Evolutionary conservation across 2,888 invertebrate genomes (phyloP).

Genomic region (Cepaea hortensis): DNA sequence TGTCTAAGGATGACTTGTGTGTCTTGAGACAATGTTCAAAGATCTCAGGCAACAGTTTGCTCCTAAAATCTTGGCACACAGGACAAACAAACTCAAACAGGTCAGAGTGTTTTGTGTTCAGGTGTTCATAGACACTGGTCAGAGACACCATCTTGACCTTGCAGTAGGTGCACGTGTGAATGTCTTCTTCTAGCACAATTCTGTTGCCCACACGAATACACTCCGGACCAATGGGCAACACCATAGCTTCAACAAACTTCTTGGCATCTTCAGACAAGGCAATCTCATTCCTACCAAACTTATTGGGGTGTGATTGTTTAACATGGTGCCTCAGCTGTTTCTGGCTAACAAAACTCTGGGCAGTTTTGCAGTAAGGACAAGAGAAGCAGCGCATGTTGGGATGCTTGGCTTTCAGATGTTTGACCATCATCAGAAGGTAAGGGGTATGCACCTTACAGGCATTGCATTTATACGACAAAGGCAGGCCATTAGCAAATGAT

Average conservation of each 20-base stretch:
- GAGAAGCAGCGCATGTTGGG: slow-evolving; percentile 64
- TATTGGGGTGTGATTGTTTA: slow-evolving; percentile 61
- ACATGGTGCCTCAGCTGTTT: slow-evolving; percentile 65
- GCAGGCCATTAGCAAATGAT: slow-evolving; percentile 48
- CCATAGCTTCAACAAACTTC: slow-evolving; percentile 62
- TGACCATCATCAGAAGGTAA: slow-evolving; percentile 65
- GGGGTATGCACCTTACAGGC: slow-evolving; percentile 70
- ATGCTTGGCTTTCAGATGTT: slow-evolving; percentile 65
- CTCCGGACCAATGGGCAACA: slow-evolving; percentile 57
- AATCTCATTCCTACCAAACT: slow-evolving; percentile 65
- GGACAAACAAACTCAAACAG: slow-evolving; percentile 68
- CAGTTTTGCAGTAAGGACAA: slow-evolving; percentile 67
- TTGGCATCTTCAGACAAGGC: slow-evolving; percentile 67
- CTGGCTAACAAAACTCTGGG: slow-evolving; percentile 63
- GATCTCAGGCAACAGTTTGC: slow-evolving; percentile 56
- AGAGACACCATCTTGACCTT: slow-evolving; percentile 64
- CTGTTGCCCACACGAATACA: slow-evolving; percentile 58
- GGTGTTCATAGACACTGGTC: slow-evolving; percentile 64
- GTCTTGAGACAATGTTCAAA: slow-evolving; percentile 56
- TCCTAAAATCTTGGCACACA: slow-evolving; percentile 64
- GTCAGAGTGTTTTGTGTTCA: slow-evolving; percentile 64
- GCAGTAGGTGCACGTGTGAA: slow-evolving; percentile 69
- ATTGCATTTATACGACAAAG: slow-evolving; percentile 66
- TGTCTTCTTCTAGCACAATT: slow-evolving; percentile 64
- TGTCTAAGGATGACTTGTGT: slow-evolving; percentile 54